Conservation (phyloP, 2,888 invertebrate genomes). For the Tachina grossa region DNA sequence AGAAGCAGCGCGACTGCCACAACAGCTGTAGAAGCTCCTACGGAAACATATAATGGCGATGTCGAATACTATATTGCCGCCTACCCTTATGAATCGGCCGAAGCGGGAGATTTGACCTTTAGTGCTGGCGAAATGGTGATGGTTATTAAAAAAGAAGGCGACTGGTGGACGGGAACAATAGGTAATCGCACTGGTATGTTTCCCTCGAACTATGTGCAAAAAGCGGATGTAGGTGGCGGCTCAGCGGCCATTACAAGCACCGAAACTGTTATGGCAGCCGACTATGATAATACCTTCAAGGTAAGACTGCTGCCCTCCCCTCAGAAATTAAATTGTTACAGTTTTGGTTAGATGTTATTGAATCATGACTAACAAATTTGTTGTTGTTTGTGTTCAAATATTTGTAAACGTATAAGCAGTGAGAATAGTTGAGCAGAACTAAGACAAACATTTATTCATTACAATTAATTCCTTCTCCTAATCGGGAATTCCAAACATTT, state of each 20-base stretch:
- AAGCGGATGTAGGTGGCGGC: slow-evolving; percentile 84
- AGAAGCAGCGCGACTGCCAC: slow-evolving; percentile 66
- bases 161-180: slow-evolving; percentile 99
- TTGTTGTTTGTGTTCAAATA: slow-evolving; percentile 52
- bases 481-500: slow-evolving; percentile 68
- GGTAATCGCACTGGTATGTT: slow-evolving; percentile 94
- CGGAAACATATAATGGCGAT: slow-evolving; percentile 79
- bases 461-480: slow-evolving; percentile 55
- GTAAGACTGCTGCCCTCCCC: slow-evolving; percentile 60
- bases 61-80: slow-evolving; percentile 93
- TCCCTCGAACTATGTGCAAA: slow-evolving; percentile 97
- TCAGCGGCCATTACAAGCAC: slow-evolving; percentile 57
- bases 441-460: slow-evolving; percentile 47
- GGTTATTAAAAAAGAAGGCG: slow-evolving; percentile 95
- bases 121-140: slow-evolving; percentile 93
- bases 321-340: not conserved
- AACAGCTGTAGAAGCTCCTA: slow-evolving; percentile 74
- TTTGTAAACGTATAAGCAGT: slow-evolving; percentile 1
- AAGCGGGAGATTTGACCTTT: slow-evolving; percentile 95
- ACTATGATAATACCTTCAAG: slow-evolving; percentile 70
- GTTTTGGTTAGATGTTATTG: slow-evolving; percentile 50
- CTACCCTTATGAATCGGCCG: slow-evolving; percentile 94
- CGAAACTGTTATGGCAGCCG: slow-evolving; percentile 57
- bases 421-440: slow-evolving; percentile 56
- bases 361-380: slow-evolving; percentile 65